phyloP scores from a whole-genome alignment of 2,888 invertebrate genomes.

The Pharmacophagus antenor region DNA sequence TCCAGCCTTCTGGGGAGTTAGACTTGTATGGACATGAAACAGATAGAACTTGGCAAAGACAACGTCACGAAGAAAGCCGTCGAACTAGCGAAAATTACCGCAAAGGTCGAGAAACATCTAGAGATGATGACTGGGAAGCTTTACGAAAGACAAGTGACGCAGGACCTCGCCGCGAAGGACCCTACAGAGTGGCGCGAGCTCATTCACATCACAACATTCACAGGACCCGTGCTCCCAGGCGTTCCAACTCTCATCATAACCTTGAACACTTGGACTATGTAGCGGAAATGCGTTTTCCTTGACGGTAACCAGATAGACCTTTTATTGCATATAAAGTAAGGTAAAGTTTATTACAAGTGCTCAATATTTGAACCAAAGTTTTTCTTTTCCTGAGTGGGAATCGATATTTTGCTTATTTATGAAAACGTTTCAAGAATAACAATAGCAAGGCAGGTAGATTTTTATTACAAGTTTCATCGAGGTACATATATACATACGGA shows the following conservation, averaged over 20 bases:
- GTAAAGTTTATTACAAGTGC: constrained; percentile 56
- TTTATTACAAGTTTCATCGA: constrained; percentile 9
- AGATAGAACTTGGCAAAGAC: constrained; percentile 79
- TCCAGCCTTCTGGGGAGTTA: constrained; percentile 83
- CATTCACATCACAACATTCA: constrained; percentile 84
- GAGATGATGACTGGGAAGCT: constrained; percentile 60
- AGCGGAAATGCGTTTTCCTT: constrained; percentile 84
- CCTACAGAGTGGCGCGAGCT: constrained; percentile 76
- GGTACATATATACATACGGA: constrained; percentile 1
- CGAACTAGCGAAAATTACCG: constrained; percentile 64
- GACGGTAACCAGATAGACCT: constrained; percentile 58
- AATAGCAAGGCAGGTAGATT: constrained; percentile 27
- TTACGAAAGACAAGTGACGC: constrained; percentile 66
- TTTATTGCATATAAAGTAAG: constrained; percentile 45
- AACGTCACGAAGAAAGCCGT: constrained; percentile 65
- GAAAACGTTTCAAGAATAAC: constrained; percentile 31
- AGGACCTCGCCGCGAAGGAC: constrained; percentile 71
- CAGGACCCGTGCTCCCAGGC: constrained; percentile 72
- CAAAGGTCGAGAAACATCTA: constrained; percentile 53
- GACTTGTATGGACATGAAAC: constrained; percentile 84
- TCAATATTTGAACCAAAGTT: constrained; percentile 79
- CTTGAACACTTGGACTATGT: constrained; percentile 83
- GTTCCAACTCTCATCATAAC: constrained; percentile 84
- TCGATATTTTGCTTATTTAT: constrained; percentile 30
- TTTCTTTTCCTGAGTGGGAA: constrained; percentile 48